Percentiles rank a stretch among this genome's conserved stretches.
phyloP scores from a whole-genome alignment of 37 sponge, comb jelly and placozoan genomes.

The Beroe ovata region DNA sequence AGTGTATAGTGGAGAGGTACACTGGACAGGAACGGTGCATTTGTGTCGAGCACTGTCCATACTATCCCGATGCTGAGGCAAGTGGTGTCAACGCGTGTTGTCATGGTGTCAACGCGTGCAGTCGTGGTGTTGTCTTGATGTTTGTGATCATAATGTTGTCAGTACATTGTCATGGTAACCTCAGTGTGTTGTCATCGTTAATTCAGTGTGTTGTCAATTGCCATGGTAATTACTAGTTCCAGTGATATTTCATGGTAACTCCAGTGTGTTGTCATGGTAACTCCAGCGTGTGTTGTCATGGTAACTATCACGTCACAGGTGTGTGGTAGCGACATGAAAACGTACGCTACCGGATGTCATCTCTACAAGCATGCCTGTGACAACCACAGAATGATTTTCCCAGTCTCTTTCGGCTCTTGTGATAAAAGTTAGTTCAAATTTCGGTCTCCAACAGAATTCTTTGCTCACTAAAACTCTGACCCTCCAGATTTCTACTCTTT shows the following conservation, averaged over 20 bases:
- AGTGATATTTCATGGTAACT: constrained; percentile 2
- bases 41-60: constrained; percentile 15
- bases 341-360: constrained; percentile 48
- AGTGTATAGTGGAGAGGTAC: constrained; percentile 62
- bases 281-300: not conserved
- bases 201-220: not conserved
- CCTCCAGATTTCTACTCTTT: no score
- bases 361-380: constrained; percentile 63
- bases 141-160: no score
- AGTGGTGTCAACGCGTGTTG: not conserved
- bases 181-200: not conserved
- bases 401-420: constrained; percentile 10
- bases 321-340: constrained; percentile 63
- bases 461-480: no score
- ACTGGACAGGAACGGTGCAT: constrained; percentile 32
- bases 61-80: constrained; percentile 24
- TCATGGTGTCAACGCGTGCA: not conserved
- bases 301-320: not conserved
- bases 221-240: not conserved
- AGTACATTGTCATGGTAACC: not conserved
- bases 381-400: constrained; percentile 40
- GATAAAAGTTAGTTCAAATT: constrained; percentile 54
- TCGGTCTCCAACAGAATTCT: no score
- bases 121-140: no score
- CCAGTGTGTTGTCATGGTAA: not conserved